Evolutionary conservation across 2,113 vertebrate genomes (phyloP).

Genomic region (Isichthys henryi): DNA sequence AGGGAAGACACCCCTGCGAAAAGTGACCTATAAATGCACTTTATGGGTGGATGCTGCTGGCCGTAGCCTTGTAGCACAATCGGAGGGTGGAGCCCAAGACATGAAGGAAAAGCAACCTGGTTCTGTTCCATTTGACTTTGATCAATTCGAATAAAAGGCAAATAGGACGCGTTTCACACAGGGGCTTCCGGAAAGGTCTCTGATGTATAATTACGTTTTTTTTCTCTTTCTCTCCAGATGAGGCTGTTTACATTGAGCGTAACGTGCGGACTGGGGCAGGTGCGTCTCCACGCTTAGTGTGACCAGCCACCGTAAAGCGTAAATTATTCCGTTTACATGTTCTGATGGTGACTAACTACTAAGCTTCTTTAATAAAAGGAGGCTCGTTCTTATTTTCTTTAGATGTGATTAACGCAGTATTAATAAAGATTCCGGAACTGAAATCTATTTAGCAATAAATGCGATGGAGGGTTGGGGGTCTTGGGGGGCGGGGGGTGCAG

Average conservation of each 20-base stretch:
- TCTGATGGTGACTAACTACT: background rate
- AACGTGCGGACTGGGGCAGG: background rate
- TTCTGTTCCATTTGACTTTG: background rate
- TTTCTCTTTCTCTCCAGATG: background rate
- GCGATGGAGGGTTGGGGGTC: background rate
- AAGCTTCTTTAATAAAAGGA: background rate
- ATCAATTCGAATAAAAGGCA: background rate
- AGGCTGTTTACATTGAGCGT: background rate
- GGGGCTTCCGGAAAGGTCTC: background rate
- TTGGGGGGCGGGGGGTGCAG: background rate
- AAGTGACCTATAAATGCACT: background rate
- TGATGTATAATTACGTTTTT: constrained; percentile 6
- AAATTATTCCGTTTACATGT: background rate
- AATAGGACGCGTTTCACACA: background rate
- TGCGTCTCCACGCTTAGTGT: background rate
- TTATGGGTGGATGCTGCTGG: background rate
- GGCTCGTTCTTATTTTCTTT: background rate
- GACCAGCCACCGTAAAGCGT: background rate
- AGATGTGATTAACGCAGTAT: background rate
- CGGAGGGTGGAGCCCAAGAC: background rate
- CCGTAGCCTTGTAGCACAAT: background rate
- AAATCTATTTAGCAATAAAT: background rate
- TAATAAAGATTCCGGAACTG: background rate
- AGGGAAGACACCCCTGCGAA: background rate
- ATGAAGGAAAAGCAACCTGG: background rate